Evolutionary conservation across 2,888 invertebrate genomes (phyloP), one percentile per base, ranked within the genome.

Genomic region (Leptothorax acervorum): DNA sequence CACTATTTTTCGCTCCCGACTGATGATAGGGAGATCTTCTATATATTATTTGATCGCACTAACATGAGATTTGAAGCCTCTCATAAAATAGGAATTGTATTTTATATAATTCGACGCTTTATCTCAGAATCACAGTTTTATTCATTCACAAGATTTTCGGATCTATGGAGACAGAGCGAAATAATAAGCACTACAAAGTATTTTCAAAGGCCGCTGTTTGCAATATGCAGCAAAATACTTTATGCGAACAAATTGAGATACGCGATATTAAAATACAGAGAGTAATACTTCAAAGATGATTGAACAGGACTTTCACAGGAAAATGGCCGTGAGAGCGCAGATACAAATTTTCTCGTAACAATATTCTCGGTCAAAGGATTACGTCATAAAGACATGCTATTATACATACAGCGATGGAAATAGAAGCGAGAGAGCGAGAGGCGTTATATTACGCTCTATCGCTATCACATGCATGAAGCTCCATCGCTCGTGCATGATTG

Each of bases 221-320:
- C 79, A 70, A 79, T 71, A 70, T 71, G 23, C 28, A 55, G 18
- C 60, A 48, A 81, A 71, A 70, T 81, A 81, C 60, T 71, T 71
- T 81, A 71, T 71, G n/a, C 39, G 79, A 39, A 71, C 73, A 81
- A 81, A 81, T 81, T 81, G 71, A 39, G 73, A 81, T 81, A 60
- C 71, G 79, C 71, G 71, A 81, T 81, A 81, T 81, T 81, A 81
- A 81, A 81, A 81, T 81, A 71, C 60, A 73, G 73, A 60, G 79
- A 71, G 73, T 81, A 81, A 81, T 81, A 81, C 79, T 81, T 81
- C 79, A 81, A 81, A 81, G 79, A 81, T 81, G 79, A 81, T 81
- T 81, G 79, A 81, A 81, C 79, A 81, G 79, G 60, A 71, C 73
- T 81, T 71, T 48, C 60, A 81, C 60, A 81, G 71, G 71, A 71